A percentile compares a stretch with the other conserved stretches of the same genome.
phyloP scores from a whole-genome alignment of 2,113 vertebrate species.

The Motacilla alba region DNA sequence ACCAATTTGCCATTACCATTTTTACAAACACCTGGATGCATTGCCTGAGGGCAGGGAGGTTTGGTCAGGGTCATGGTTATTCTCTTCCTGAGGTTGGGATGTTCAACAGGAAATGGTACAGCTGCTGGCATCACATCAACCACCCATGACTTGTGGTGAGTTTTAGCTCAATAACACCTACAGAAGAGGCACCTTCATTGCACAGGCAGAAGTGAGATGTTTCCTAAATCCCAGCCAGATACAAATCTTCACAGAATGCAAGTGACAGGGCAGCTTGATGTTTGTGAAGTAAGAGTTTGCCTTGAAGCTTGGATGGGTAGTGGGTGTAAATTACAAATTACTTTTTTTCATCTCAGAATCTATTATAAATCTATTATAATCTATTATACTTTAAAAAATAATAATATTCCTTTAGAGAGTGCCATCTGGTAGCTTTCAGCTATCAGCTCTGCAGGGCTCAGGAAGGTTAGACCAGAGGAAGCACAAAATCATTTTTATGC shows the following conservation, averaged over 20 bases:
- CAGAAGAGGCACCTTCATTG: not conserved
- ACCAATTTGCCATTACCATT: not conserved
- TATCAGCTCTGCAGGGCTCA: not conserved
- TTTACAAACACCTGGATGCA: not conserved
- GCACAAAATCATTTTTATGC: not conserved
- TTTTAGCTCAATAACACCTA: not conserved
- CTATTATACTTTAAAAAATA: not conserved
- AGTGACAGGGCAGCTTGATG: not conserved
- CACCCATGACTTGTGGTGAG: not conserved
- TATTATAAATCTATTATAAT: not conserved
- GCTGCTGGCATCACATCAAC: not conserved
- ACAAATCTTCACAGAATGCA: not conserved
- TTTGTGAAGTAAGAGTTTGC: not conserved
- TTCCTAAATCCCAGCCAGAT: not conserved
- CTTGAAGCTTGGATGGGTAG: not conserved
- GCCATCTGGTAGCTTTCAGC: not conserved
- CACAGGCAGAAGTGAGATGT: not conserved
- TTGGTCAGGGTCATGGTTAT: not conserved
- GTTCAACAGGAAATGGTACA: not conserved
- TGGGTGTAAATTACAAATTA: not conserved
- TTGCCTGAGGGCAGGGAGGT: not conserved
- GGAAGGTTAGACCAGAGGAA: not conserved
- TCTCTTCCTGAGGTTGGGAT: not conserved
- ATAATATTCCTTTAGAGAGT: not conserved
- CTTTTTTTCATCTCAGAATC: not conserved